Evolutionary conservation across 2,797 vertebrate genomes (phyloP).

Genomic region (Odontamblyopus lacepedii): DNA sequence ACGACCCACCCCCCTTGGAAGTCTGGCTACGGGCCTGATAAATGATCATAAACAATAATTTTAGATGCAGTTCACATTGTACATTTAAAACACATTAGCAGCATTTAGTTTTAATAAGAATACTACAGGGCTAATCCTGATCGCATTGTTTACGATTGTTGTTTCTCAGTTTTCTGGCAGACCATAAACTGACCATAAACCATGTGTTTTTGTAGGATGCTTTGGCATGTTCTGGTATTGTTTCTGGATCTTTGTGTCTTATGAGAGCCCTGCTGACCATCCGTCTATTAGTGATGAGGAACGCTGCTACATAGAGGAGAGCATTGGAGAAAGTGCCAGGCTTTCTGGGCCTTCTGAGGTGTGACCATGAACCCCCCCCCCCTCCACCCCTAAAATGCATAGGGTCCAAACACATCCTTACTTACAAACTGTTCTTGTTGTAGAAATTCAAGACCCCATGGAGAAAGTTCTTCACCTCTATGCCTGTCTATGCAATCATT

Average conservation of each 20-base stretch:
- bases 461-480: constrained; percentile 91
- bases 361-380: constrained; percentile 44
- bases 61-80: too few species aligned
- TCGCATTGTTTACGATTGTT: neutral
- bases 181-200: too few species aligned
- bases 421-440: neutral
- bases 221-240: constrained; percentile 95
- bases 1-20: too few species aligned
- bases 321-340: constrained; percentile 93
- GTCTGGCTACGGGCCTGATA: too few species aligned
- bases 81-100: too few species aligned
- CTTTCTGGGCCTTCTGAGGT: constrained; percentile 90
- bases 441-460: constrained; percentile 93
- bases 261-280: constrained; percentile 94
- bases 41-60: neutral
- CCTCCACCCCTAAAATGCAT: neutral
- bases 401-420: neutral
- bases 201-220: constrained; percentile 74
- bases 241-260: constrained; percentile 97
- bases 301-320: constrained; percentile 96
- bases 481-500: constrained; percentile 95
- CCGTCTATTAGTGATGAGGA: constrained; percentile 95
- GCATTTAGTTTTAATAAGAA: too few species aligned
- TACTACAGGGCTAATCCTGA: too few species aligned
- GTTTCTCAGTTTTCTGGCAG: neutral